Evolutionary conservation across 2,888 invertebrate genomes (phyloP).

Genomic region (Scaptomyza cyrtandrae): DNA sequence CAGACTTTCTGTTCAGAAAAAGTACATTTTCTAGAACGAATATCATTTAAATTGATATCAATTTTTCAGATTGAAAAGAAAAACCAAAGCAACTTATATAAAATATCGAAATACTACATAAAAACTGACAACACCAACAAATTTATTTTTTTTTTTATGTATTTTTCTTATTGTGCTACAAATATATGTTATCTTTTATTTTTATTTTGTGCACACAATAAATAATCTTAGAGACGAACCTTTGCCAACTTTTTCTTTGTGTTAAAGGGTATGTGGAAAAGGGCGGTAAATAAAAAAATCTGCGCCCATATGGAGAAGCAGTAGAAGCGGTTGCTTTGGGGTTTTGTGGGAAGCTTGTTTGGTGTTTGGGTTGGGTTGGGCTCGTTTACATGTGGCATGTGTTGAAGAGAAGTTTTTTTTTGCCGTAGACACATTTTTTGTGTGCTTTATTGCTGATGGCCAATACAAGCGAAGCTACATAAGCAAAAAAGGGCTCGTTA

Average conservation of each 20-base stretch:
- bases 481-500: constrained; percentile 60
- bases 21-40: too few relatives aligned
- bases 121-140: too few relatives aligned
- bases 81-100: too few relatives aligned
- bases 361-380: constrained; percentile 13
- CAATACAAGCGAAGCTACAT: constrained; percentile 13
- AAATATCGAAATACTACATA: too few relatives aligned
- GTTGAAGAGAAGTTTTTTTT: constrained; percentile 35
- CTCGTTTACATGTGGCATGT: constrained; percentile 35
- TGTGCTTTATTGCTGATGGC: constrained; percentile 32
- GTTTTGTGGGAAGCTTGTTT: constrained; percentile 7
- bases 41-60: too few relatives aligned
- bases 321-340: constrained; percentile 22
- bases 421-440: constrained; percentile 30
- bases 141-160: too few relatives aligned
- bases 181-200: too few relatives aligned
- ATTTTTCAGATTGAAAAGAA: too few relatives aligned
- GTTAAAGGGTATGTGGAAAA: constrained; percentile 12
- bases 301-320: constrained; percentile 9
- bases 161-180: neutral
- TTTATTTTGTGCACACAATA: too few relatives aligned
- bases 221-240: neutral
- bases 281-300: constrained; percentile 27
- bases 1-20: too few relatives aligned
- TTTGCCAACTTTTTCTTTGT: neutral